Evolutionary conservation across 2,797 vertebrate species (phyloP).

Genomic region (Syndactyla subalaris): DNA sequence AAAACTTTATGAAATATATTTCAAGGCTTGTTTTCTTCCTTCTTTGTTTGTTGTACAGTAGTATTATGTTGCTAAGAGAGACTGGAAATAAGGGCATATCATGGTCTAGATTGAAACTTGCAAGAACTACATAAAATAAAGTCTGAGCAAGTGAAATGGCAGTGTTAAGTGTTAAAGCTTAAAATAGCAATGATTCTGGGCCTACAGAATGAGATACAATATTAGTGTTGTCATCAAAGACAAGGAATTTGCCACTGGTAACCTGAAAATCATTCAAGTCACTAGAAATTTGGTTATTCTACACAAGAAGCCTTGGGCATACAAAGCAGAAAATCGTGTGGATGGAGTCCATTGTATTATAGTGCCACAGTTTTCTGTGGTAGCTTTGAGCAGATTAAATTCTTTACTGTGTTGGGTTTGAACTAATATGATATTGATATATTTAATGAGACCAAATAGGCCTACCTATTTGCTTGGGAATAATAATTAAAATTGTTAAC

Average conservation of each 20-base stretch:
- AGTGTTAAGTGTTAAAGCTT: background rate
- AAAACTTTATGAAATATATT: background rate
- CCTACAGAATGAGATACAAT: background rate
- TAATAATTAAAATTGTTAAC: background rate
- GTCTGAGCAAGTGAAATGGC: background rate
- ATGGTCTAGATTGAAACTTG: background rate
- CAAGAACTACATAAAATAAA: background rate
- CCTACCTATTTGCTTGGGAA: conserved; percentile 17
- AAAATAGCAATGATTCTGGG: background rate
- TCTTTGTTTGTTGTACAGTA: background rate
- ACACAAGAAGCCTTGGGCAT: background rate
- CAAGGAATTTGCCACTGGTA: background rate
- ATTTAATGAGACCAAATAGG: conserved; percentile 7
- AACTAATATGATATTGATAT: background rate
- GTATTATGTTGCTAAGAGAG: background rate
- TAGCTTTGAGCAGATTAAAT: background rate
- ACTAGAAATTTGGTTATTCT: background rate
- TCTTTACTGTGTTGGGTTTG: background rate
- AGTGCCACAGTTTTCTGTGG: background rate
- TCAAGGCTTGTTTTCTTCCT: background rate
- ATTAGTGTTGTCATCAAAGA: background rate
- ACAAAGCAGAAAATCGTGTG: background rate
- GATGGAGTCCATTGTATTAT: background rate
- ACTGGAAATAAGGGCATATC: background rate
- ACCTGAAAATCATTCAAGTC: background rate